These are phyloP conservation scores for Triops cancriformis DNA, from an alignment of 1,140 invertebrate genomes.

Conservation along the genomic window DNA sequence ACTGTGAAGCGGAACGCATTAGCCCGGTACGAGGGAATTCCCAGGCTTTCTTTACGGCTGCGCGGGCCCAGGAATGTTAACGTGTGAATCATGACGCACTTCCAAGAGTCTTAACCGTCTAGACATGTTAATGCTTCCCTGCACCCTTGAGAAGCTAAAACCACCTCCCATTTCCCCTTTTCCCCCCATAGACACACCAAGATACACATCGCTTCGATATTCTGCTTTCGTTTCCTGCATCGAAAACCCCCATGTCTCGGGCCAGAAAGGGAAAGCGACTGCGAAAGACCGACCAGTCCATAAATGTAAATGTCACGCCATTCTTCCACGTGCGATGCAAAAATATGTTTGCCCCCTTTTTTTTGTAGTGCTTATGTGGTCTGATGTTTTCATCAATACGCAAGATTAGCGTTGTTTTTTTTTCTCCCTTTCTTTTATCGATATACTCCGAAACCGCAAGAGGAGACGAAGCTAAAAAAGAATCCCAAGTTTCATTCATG, in stretches of 20 bases:
- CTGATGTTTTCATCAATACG: no score
- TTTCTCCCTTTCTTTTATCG: no score
- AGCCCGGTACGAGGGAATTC: not conserved
- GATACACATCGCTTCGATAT: no score
- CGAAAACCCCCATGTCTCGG: no score
- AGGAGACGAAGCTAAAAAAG: not conserved
- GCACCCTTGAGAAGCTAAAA: not conserved
- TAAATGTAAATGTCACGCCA: no score
- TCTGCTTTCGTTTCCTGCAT: no score
- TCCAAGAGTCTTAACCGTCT: not conserved
- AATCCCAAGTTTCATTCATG: not conserved
- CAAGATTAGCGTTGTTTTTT: no score
- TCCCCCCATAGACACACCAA: not conserved
- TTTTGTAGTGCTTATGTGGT: no score
- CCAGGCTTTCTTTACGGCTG: not conserved
- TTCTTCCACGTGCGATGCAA: no score
- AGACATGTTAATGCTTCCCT: not conserved
- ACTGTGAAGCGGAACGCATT: not conserved
- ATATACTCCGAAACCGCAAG: not conserved
- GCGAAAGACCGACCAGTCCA: no score
- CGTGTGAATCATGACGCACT: not conserved
- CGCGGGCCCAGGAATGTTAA: not conserved
- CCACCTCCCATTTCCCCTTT: not conserved
- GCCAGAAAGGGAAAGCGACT: no score
- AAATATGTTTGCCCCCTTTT: no score